Evolutionary conservation across 2,888 invertebrate genomes (phyloP), one percentile per base, ranked within the genome.

Genomic region (Patella depressa): DNA sequence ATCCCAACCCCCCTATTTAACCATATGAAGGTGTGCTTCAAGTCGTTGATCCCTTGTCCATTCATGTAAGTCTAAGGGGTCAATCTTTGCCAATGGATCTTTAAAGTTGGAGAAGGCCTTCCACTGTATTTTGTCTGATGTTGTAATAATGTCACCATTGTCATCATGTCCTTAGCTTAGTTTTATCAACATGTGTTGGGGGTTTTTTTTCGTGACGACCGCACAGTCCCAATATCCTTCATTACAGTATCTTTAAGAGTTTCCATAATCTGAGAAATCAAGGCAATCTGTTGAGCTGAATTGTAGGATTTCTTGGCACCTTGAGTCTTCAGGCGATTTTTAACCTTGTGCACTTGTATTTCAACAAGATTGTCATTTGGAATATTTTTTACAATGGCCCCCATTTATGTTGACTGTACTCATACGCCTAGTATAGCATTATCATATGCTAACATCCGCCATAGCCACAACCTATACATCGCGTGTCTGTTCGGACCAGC

Each of bases 341-440:
- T 79, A n/a, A 79, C 17, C 7, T 69, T 77, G 24, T 79, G 79
- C 14, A 81, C 77, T 17, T 72, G 29, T 65, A 81, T 76, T 79
- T 82, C 81, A 0, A 81, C 82, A 14, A 82, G 71, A 72, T 82
- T 83, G 73, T 83, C 83, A 81, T 80, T 80, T 45, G 82, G 81
- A 15, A 80, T 80, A 34, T 75, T 72, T 72, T 79, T 74, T 5
- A 34, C 75, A 78, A 24, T 72, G 29, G 12, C 78, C 81, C 17
- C 78, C 76, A 17, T 53, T 45, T 12, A 72, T 54, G 59, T 82
- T 81, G 24, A 74, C 19, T 53, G 53, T 81, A 82, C 29, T 69
- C 24, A 24, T 24, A 24, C 24, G 24, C 24, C 24, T 24, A 24
- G 24, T 24, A 24, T 24, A 24, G 24, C 24, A 24, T 24, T 24